These are phyloP conservation scores for Holothuria glaberrima DNA, from an alignment of 35 echinoderm and acorn worm species.

Conservation along the genomic window DNA sequence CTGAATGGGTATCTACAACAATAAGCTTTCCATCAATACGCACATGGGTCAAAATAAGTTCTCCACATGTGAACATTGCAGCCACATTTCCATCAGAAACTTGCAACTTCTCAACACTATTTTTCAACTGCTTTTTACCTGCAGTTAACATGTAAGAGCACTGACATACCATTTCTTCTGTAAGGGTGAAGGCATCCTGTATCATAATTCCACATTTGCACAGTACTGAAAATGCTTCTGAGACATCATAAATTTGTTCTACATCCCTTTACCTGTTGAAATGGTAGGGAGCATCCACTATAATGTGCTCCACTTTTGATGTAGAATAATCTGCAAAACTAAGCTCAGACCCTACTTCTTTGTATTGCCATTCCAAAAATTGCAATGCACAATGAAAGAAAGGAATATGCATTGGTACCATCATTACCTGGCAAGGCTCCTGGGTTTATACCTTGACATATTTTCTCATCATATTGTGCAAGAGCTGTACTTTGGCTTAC, in stretches of 20 bases:
- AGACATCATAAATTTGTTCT: constrained; percentile 16
- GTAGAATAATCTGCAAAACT: neutral
- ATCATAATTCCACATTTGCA: neutral
- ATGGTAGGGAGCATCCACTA: neutral
- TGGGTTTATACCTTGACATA: constrained; percentile 12
- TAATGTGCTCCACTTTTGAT: neutral
- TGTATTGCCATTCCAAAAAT: neutral
- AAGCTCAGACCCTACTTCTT: neutral
- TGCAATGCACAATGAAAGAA: constrained; percentile 22
- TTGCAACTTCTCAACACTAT: constrained; percentile 7
- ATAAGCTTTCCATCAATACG: neutral
- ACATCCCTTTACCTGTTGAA: neutral
- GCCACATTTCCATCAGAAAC: neutral
- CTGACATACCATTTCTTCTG: constrained; percentile 9
- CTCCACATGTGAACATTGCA: neutral
- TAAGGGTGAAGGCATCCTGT: neutral
- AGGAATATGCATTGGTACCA: constrained; percentile 10
- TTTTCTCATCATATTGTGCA: neutral
- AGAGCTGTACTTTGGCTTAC: constrained; percentile 7
- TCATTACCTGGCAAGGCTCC: constrained; percentile 3
- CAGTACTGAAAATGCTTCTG: constrained; percentile 8
- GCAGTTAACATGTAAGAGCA: neutral
- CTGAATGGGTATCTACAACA: constrained; percentile 23
- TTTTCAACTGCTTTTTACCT: neutral
- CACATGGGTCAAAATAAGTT: neutral